These are phyloP conservation scores for Heliconius cydno DNA, from an alignment of 2,888 invertebrate genomes.

Conservation along the genomic window DNA sequence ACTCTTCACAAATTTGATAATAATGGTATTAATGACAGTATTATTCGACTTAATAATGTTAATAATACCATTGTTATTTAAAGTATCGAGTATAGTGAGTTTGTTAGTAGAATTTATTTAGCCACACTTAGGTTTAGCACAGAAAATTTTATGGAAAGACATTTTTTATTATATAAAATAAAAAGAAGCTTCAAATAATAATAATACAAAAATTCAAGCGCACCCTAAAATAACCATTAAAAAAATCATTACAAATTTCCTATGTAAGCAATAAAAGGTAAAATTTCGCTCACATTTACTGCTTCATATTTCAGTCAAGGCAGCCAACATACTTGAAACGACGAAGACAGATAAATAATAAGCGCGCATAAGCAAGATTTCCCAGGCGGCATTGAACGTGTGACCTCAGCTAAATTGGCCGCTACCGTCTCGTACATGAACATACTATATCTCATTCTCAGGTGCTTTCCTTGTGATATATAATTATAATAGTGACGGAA, in stretches of 20 bases:
- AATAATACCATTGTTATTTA: neutral
- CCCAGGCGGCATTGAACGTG: conserved; percentile 50
- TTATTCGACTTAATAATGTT: neutral
- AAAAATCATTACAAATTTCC: neutral
- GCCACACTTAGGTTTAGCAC: no score
- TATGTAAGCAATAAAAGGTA: conserved; percentile 16
- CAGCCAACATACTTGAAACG: conserved; percentile 39
- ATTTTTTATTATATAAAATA: neutral
- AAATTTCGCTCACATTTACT: conserved; percentile 25
- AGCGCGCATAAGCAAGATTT: conserved; percentile 54
- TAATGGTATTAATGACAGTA: no score
- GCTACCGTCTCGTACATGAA: conserved; percentile 11
- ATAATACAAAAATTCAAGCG: neutral
- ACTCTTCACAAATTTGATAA: neutral
- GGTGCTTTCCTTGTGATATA: conserved; percentile 10
- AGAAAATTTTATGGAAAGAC: neutral
- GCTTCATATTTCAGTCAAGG: conserved; percentile 34
- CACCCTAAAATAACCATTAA: neutral
- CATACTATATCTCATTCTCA: conserved; percentile 18
- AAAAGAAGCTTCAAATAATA: no score
- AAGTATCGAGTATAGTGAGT: no score
- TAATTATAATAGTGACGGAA: conserved; percentile 2
- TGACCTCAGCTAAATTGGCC: conserved; percentile 45
- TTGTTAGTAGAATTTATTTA: neutral
- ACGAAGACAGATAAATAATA: conserved; percentile 51